A percentile compares a stretch with the other conserved stretches of the same genome.
phyloP scores from a whole-genome alignment of 2,113 vertebrate genomes.

The Neomonachus schauinslandi region DNA sequence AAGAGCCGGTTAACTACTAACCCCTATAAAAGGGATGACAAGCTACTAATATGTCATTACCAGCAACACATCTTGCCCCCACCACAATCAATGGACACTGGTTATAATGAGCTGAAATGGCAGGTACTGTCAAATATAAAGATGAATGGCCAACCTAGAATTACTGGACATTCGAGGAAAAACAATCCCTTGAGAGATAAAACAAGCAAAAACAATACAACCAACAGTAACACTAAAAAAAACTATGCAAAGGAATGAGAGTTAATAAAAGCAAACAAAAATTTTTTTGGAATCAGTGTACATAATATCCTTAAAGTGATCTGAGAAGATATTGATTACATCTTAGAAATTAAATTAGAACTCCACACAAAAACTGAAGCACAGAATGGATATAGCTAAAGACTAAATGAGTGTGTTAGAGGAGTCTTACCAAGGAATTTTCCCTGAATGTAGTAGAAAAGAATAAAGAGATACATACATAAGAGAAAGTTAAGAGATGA shows the following conservation, averaged over 20 bases:
- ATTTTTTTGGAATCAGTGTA: background rate
- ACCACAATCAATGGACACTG: background rate
- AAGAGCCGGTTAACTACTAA: background rate
- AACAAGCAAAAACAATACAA: background rate
- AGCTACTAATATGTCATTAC: background rate
- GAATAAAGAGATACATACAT: background rate
- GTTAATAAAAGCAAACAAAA: background rate
- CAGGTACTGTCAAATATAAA: background rate
- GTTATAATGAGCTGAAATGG: slow-evolving; percentile 1
- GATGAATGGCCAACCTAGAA: background rate
- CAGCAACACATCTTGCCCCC: background rate
- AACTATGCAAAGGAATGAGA: background rate
- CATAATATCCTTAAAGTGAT: background rate
- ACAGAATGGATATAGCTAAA: background rate
- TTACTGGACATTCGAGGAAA: slow-evolving; percentile 12
- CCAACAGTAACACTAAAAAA: background rate
- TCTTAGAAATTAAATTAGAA: background rate
- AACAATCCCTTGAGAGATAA: background rate
- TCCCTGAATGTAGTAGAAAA: background rate
- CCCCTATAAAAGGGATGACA: background rate
- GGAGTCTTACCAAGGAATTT: background rate
- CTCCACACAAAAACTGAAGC: background rate
- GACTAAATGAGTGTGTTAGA: background rate
- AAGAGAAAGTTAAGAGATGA: background rate
- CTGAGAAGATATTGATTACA: background rate